Evolutionary conservation across 1,140 invertebrate species (phyloP).

Genomic region (Caerostris extrusa): DNA sequence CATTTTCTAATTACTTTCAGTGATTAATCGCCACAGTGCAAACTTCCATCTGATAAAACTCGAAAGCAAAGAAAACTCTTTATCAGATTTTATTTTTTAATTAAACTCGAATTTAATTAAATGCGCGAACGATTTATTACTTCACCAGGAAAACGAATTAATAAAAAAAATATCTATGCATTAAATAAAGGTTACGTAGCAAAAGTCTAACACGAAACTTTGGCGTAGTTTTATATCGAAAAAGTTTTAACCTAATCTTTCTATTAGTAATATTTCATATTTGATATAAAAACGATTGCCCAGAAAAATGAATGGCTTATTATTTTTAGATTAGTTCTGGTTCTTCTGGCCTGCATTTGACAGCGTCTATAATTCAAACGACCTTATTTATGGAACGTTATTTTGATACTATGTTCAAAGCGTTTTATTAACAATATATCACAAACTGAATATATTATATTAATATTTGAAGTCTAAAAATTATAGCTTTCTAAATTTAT

Average conservation of each 20-base stretch:
- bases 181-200: not conserved
- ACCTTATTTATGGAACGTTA: too few relatives aligned
- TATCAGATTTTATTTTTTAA: conserved; percentile 55
- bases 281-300: not conserved
- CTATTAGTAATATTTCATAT: conserved; percentile 25
- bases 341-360: too few relatives aligned
- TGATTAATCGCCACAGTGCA: conserved; percentile 5
- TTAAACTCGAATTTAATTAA: conserved; percentile 47
- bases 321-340: not conserved
- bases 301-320: not conserved
- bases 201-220: not conserved
- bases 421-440: too few relatives aligned
- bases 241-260: not conserved
- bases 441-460: too few relatives aligned
- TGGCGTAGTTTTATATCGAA: not conserved
- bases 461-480: too few relatives aligned
- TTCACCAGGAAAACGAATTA: not conserved
- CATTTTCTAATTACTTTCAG: conserved; percentile 42
- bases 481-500: too few relatives aligned
- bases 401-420: too few relatives aligned
- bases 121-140: conserved; percentile 29
- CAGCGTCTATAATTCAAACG: too few relatives aligned
- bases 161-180: not conserved
- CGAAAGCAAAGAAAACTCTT: not conserved
- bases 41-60: conserved; percentile 44